Evolutionary conservation across 2,113 vertebrate species (phyloP), one percentile per base, ranked within the genome.

Genomic region (Microcebus jonahi): DNA sequence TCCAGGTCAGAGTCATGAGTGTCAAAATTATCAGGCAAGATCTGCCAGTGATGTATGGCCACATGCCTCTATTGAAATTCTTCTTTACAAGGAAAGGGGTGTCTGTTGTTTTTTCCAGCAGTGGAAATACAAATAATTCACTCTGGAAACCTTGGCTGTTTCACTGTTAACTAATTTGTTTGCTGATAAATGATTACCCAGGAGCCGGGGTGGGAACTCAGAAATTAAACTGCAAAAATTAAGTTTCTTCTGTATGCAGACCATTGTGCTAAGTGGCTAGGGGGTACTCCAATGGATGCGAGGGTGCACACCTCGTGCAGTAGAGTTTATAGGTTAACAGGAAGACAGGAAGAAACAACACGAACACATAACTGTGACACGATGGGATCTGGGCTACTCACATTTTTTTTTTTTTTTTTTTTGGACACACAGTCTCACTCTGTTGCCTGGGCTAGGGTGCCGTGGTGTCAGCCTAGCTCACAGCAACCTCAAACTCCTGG

Each of bases 121-220:
- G 39, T 80, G 82, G 90, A 96, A 96, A 97, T 65, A 90, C 67
- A 96, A 82, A 92, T 73, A 81, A 84, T 81, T 97, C 36, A 75
- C 34, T 88, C 55, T 70, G 88, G 90, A 88, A 96, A 83, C 42
- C 29, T 29, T 31, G 81, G 48, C 67, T 39, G 18, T 82, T 87
- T 73, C 55, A 34, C 63, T 71, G 84, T 75, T 85, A 93, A 57
- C 73, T 77, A 29, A 95, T 97, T 88, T 91, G 81, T 76, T 96
- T 96, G 79, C 57, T 87, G 83, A 79, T 89, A 95, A 95, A 80
- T 90, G 92, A 93, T 88, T 95, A 89, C 42, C 82, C 50, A 63
- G 31, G 59, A 85, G 70, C 57, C n/a, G 10, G 53, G 34, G 65
- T 42, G 31, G 29, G 65, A 71, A 91, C 63, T 29, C 82, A 95